Conservation (phyloP, 2,113 vertebrate species). For the Irena cyanogastra region DNA sequence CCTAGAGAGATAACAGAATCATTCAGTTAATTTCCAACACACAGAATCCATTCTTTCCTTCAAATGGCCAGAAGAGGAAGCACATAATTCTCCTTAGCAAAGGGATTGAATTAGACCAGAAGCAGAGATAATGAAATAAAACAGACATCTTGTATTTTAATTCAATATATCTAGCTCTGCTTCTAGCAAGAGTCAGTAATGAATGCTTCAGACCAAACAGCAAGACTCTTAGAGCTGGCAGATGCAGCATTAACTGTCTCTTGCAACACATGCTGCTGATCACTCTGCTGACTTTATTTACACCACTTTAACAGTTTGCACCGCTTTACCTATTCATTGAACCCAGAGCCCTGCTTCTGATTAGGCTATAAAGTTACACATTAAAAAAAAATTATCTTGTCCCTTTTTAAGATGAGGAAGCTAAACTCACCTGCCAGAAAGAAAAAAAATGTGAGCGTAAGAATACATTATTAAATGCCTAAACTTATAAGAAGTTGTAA, state of each 20-base stretch:
- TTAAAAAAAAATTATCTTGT: background rate
- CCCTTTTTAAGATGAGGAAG: background rate
- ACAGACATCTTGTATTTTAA: background rate
- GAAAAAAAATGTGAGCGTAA: background rate
- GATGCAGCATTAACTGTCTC: background rate
- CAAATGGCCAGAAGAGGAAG: background rate
- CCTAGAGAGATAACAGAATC: background rate
- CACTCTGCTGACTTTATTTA: background rate
- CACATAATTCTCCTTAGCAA: background rate
- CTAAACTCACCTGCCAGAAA: background rate
- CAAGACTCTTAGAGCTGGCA: background rate
- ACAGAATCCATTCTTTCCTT: background rate
- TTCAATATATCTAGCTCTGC: background rate
- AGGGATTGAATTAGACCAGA: background rate
- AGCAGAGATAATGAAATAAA: background rate
- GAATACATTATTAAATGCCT: background rate
- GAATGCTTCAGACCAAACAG: background rate
- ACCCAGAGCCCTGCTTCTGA: background rate
- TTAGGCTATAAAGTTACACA: background rate
- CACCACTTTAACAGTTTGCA: background rate
- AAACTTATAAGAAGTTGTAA: background rate
- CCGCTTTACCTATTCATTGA: background rate
- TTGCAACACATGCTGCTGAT: background rate
- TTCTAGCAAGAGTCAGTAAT: background rate
- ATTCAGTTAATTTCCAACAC: background rate